Base-by-base conservation (phyloP, 2,113 vertebrate species). In the Athene noctua region DNA sequence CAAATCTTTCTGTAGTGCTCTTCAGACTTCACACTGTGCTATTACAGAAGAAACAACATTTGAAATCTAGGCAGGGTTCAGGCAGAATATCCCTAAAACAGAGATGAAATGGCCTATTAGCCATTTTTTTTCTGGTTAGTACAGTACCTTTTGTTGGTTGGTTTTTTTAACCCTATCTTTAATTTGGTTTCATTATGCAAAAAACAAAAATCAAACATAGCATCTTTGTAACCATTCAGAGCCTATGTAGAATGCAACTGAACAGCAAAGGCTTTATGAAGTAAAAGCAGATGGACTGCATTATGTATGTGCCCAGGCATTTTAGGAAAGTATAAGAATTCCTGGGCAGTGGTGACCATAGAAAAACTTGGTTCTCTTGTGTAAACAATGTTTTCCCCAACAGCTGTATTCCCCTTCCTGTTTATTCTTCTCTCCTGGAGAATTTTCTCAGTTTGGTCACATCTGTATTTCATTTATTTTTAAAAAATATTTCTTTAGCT, bases 391-490 rank as follows among this genome's bases (percentile, higher is more conserved):
- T 88, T 97, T 96, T 95, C 91, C 95, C 89, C 74, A 96, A 95
- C 97, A 97, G 96, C 97, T 97, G 95, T 95, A 95, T 91, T 91
- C 52, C 80, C 38, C 94, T 97, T 97, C 96, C 95, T 97, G 96
- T 97, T 97, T 97, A 97, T 94, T 92, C 91, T 96, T 87, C 84
- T 88, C 84, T 97, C 80, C 70, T 94, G 80, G 83, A 94, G 84
- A 92, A 94, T 87, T 92, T 84, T 94, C 80, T 94, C 78, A 54
- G 65, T 91, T 85, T 3, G 4, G 66, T 58, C 73, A 94, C 96
- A 97, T 97, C 96, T 97, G 96, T 89, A 91, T 70, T 96, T 94
- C 15, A 97, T 97, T 96, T 96, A 85, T 85, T 86, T 91, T 84
- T 81, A 49, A 92, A 91, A 94, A 92, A 82, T 89, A 92, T 91